Percentiles rank a stretch among this genome's conserved stretches.
Evolutionary conservation across 2,888 invertebrate species (phyloP).

Genomic region (Leucania comma): DNA sequence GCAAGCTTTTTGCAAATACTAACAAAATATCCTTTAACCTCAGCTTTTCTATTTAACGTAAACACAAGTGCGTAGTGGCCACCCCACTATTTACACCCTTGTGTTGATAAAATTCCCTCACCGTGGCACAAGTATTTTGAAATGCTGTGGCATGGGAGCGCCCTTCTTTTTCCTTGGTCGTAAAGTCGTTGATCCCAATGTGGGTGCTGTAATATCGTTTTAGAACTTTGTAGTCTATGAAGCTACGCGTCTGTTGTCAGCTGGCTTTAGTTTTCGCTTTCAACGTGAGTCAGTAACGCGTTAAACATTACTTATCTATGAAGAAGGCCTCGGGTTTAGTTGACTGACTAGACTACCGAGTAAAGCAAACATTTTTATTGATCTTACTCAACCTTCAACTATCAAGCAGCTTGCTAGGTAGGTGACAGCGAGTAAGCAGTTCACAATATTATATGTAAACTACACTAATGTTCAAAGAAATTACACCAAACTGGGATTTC

Average conservation of each 20-base stretch:
- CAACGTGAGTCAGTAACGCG: too few species aligned
- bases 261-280: too few species aligned
- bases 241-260: too few species aligned
- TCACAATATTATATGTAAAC: too few species aligned
- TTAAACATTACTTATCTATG: too few species aligned
- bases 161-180: conserved; percentile 27
- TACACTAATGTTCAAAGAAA: too few species aligned
- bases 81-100: conserved; percentile 38
- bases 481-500: too few species aligned
- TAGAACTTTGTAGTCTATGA: neutral
- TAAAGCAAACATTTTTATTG: neutral
- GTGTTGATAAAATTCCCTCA: conserved; percentile 44
- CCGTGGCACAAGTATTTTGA: conserved; percentile 13
- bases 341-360: neutral
- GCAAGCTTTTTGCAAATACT: neutral
- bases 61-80: conserved; percentile 1
- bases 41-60: neutral
- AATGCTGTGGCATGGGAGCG: neutral
- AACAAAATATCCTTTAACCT: conserved; percentile 8
- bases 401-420: too few species aligned
- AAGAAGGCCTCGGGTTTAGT: neutral
- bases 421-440: too few species aligned
- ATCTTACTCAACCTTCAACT: neutral
- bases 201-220: neutral
- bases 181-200: conserved; percentile 34